phyloP scores from a whole-genome alignment of 1,140 invertebrate genomes.

The Drosophila pruinosa region DNA sequence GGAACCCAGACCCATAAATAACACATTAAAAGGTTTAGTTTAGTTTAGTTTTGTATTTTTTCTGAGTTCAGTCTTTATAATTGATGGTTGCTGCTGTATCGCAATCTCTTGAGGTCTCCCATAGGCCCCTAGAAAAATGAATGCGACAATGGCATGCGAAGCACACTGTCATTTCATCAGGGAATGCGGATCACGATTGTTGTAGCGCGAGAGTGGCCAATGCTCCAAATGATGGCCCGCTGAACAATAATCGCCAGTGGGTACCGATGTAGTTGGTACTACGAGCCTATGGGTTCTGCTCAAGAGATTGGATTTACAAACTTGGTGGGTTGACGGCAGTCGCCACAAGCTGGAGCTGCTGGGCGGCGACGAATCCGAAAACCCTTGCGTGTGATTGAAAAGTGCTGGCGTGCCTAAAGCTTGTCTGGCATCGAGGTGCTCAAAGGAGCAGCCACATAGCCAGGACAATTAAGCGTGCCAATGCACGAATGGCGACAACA shows the following conservation, averaged over 20 bases:
- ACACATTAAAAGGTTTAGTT: neutral
- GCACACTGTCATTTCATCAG: slow-evolving; percentile 7
- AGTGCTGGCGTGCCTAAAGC: slow-evolving; percentile 64
- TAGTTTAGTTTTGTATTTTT: slow-evolving; percentile 10
- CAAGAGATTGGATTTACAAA: slow-evolving; percentile 40
- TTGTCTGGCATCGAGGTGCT: slow-evolving; percentile 35
- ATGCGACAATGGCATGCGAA: neutral
- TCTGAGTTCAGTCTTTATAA: slow-evolving; percentile 56
- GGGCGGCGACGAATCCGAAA: slow-evolving; percentile 50
- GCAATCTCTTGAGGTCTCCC: slow-evolving; percentile 51
- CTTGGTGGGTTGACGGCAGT: slow-evolving; percentile 29
- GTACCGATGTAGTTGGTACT: slow-evolving; percentile 30
- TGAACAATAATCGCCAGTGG: slow-evolving; percentile 13
- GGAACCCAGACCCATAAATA: neutral
- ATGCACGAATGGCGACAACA: slow-evolving; percentile 63
- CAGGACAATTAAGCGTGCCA: slow-evolving; percentile 58
- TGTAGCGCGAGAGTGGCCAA: slow-evolving; percentile 26
- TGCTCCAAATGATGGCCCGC: slow-evolving; percentile 44
- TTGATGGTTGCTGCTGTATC: neutral
- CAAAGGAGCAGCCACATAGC: slow-evolving; percentile 14
- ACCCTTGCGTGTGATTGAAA: slow-evolving; percentile 3
- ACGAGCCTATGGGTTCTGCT: slow-evolving; percentile 61
- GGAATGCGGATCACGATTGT: slow-evolving; percentile 31
- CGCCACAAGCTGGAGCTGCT: slow-evolving; percentile 45
- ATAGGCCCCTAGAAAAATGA: slow-evolving; percentile 50